Base-by-base conservation (phyloP, 2,113 vertebrate genomes). In the Tricholaema leucomelas region DNA sequence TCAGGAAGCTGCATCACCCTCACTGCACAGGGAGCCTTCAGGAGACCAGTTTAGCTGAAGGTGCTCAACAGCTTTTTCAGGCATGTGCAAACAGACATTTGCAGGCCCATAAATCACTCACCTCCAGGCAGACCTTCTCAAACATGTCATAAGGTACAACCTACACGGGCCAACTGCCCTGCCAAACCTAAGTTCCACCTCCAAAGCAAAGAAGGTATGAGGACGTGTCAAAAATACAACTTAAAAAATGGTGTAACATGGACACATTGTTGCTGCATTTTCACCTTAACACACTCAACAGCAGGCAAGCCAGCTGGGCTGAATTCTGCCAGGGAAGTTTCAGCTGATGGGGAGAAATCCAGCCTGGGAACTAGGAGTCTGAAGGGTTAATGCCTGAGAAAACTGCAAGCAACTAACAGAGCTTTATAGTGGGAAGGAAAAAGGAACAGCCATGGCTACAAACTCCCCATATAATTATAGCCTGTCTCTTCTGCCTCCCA, bases 51-150 rank as follows among this genome's bases (percentile, higher is more conserved):
- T 75, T 5, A 5, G 48, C 70, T 83, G 55, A 67, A 90, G 46
- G 77, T 58, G 36, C 52, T 81, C 55, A 35, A 35, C n/a, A 78
- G 24, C 73, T 50, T 81, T 35, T 66, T 35, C 81, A 85, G 59
- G 55, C 46, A 24, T 42, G 52, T 77, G 64, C 46, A 81, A 90
- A 66, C 50, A 88, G 46, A 36, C n/a, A 55, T 19, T 65, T 31
- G n/a, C 35, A 85, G 81, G 70, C 71, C 74, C 23, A 19, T 42
- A 85, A 73, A 70, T 63, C 55, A n/a, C 67, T 66, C 66, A 67
- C 74, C 81, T 79, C 67, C 60, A 69, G 64, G 71, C 25, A 92
- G 44, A 46, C 63, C 81, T 74, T 92, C 84, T 74, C 30, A 85
- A 63, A 71, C 54, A 70, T 8, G 14, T 70, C 28, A 12, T 10